Base-by-base conservation (phyloP, 2,888 invertebrate genomes). In the Drosophila putrida region DNA sequence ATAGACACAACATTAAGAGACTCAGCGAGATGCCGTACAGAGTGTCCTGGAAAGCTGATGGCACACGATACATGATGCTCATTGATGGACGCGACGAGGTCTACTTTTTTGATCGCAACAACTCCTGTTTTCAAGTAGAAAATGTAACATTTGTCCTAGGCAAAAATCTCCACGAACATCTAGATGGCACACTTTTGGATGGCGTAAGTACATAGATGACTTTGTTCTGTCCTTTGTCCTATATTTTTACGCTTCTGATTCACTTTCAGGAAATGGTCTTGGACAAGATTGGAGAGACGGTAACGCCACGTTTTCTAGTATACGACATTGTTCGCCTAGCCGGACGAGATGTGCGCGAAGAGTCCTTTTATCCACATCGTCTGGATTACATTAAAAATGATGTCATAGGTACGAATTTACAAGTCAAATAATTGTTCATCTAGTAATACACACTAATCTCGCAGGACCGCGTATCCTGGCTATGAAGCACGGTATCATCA, bases 41-140 rank as follows among this genome's bases (percentile, higher is more conserved):
- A 91, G 99, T 99, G 0, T 99, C 99, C 2, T 99, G 99, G 99
- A 99, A 99, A 91, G 99, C 99, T 9, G 99, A 99, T 92, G 99
- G 99, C 38, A 97, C 96, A 35, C 95, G 98, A 89, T 99, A 98
- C 91, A 97, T 99, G 97, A 97, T 99, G 97, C 93, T 98, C 43
- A 98, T 99, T 75, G 95, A 97, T 83, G 96, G 96, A 25, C 95
- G 95, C 78, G 94, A 96, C 75, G 95, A 98, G 90, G 95, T 98
- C 13, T 99, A 96, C 91, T 98, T 99, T 93, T 93, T 99, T 87
- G 99, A 99, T 93, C 94, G 99, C 90, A 98, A 99, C 93, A 96
- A 98, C 93, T 96, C 96, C 80, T 96, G 98, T 49, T 99, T 97
- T 93, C 95, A 96, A 93, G 97, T 98, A 4, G 94, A 95, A 10